These are phyloP conservation scores for Phasia obesa DNA, from an alignment of 2,888 invertebrate genomes.

Conservation along the genomic window DNA sequence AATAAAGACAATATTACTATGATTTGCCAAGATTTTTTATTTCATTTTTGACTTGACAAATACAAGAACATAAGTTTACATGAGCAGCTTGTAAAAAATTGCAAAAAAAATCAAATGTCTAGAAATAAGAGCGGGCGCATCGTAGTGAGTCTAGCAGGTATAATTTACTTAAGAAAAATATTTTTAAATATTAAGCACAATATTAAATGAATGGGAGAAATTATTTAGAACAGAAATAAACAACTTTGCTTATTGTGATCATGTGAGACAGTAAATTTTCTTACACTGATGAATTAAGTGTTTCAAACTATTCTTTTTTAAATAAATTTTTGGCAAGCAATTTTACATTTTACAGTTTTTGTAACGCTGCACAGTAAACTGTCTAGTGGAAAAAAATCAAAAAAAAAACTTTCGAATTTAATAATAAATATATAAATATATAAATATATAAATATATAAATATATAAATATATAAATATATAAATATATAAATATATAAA, in stretches of 20 bases:
- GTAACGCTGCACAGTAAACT: too few relatives aligned
- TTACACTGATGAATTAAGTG: background rate
- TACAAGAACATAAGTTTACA: conserved; percentile 55
- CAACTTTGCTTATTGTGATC: conserved; percentile 28
- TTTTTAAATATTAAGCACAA: conserved; percentile 15
- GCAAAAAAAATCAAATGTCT: conserved; percentile 13
- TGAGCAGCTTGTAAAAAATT: conserved; percentile 46
- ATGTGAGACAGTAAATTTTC: conserved; percentile 12
- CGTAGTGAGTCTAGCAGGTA: conserved; percentile 29
- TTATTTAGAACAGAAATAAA: conserved; percentile 6
- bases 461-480: too few relatives aligned
- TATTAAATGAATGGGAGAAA: conserved; percentile 31
- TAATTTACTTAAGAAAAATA: conserved; percentile 46
- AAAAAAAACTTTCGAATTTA: too few relatives aligned
- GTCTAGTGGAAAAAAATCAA: too few relatives aligned
- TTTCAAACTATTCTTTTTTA: too few relatives aligned
- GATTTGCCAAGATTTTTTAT: conserved; percentile 59
- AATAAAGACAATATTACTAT: conserved; percentile 62
- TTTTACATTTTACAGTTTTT: too few relatives aligned
- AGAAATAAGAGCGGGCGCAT: conserved; percentile 7
- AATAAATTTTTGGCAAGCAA: too few relatives aligned
- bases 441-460: too few relatives aligned
- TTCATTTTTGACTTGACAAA: background rate
- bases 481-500: too few relatives aligned
- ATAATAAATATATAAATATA: too few relatives aligned